phyloP scores from a whole-genome alignment of 2,888 invertebrate genomes.

The Ectemnius lituratus region DNA sequence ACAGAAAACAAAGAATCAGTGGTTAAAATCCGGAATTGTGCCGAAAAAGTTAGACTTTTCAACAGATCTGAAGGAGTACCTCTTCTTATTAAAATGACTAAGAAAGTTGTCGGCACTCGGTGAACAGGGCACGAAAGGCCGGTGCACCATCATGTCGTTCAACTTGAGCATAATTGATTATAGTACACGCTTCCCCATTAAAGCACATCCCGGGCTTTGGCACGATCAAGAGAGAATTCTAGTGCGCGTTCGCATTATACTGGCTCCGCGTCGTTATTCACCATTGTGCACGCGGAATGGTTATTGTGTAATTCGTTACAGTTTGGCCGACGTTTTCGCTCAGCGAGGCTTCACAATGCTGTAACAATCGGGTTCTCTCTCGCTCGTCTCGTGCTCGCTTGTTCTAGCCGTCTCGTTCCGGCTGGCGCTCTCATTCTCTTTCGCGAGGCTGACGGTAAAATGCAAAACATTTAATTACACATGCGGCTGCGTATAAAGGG shows the following conservation, averaged over 20 bases:
- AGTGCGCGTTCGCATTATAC: not conserved
- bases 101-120: not conserved
- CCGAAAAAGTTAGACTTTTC: too few relatives aligned
- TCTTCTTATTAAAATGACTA: not conserved
- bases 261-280: slow-evolving; percentile 1
- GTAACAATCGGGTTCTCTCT: too few relatives aligned
- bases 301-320: slow-evolving; percentile 10
- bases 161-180: slow-evolving; percentile 5
- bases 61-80: too few relatives aligned
- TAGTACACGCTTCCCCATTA: not conserved
- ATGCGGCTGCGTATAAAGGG: not conserved
- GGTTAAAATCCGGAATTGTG: too few relatives aligned
- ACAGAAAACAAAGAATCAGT: too few relatives aligned
- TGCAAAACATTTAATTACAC: slow-evolving; percentile 8
- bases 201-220: slow-evolving; percentile 5
- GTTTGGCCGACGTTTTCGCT: slow-evolving; percentile 9
- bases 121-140: too few relatives aligned
- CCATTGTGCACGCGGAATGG: slow-evolving; percentile 6
- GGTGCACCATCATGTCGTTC: not conserved
- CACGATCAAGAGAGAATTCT: slow-evolving; percentile 7
- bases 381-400: too few relatives aligned
- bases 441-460: not conserved
- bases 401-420: not conserved
- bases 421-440: not conserved
- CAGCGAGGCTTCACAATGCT: slow-evolving; percentile 1